Conservation (phyloP, 2,113 vertebrate species). For the Trinectes maculatus region DNA sequence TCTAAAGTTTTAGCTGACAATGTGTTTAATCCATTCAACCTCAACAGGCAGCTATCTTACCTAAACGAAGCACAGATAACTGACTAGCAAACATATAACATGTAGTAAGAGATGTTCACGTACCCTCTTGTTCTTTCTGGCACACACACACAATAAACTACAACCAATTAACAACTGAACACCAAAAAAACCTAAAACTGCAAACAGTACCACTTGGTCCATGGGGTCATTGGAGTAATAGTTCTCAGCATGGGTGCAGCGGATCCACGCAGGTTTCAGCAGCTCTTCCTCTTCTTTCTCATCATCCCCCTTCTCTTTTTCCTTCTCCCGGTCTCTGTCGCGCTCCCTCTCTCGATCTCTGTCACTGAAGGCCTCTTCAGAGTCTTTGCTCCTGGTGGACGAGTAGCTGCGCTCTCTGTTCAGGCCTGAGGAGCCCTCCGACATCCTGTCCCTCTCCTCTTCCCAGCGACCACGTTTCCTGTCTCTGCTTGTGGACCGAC, state of each 20-base stretch:
- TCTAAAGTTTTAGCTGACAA: too few relatives aligned
- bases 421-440: slow-evolving; percentile 57
- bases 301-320: slow-evolving; percentile 85
- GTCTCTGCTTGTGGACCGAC: slow-evolving; percentile 89
- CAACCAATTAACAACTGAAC: not conserved
- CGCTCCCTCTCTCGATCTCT: slow-evolving; percentile 80
- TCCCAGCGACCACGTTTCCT: slow-evolving; percentile 92
- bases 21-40: too few relatives aligned
- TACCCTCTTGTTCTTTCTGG: too few relatives aligned
- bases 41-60: too few relatives aligned
- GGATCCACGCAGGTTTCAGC: slow-evolving; percentile 95
- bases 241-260: slow-evolving; percentile 95
- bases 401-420: slow-evolving; percentile 67
- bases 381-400: slow-evolving; percentile 55
- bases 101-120: too few relatives aligned
- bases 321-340: slow-evolving; percentile 71
- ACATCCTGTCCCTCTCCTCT: slow-evolving; percentile 84
- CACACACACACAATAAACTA: too few relatives aligned
- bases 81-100: too few relatives aligned
- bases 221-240: slow-evolving; percentile 98
- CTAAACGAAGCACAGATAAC: too few relatives aligned
- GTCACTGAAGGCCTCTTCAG: slow-evolving; percentile 39
- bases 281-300: slow-evolving; percentile 88
- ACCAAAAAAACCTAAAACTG: not conserved
- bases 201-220: slow-evolving; percentile 93